Base-by-base conservation (phyloP, 1,140 invertebrate genomes). In the Drosophila melanica region DNA sequence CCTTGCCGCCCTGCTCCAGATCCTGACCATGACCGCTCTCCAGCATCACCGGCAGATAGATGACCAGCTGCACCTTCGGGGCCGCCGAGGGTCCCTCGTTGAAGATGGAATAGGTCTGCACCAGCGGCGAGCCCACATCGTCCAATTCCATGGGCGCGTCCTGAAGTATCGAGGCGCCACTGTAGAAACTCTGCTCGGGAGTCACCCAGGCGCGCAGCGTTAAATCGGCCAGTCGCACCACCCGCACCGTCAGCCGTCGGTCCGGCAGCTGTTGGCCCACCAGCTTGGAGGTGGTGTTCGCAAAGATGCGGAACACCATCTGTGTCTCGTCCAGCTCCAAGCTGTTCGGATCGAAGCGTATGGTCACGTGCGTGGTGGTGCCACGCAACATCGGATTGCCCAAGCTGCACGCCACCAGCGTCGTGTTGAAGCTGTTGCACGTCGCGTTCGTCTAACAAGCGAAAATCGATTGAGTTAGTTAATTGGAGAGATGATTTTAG, bases 41-140 rank as follows among this genome's bases (percentile, higher is more conserved):
- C 1, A 98, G 95, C 93, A 98, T 97, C 85, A 96, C 95, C 0
- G 98, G 98, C 98, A 98, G 98, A 2, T 94, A 94, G 65, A 99
- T 96, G 27, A 94, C 93, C n/a, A 99, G 95, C 80, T 95, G 94
- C 0, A 98, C 93, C 33, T 94, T 94, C 7, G 95, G 94, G 3
- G 98, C 95, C 81, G 95, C 94, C 94, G 97, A 98, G 0, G 97
- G 96, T 1, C 98, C 98, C 73, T 95, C 94, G 79, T 99, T 99
- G 81, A 94, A 96, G 76, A 96, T 94, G 92, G 96, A 94, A 91
- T 97, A 99, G 23, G 95, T 96, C 84, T 99, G 98, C 5, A 94
- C 94, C 0, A 99, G 94, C 90, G 94, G 94, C 3, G 95, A 95
- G 5, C 98, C 98, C 64, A 99, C 95, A 81, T 98, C 96, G 69